Conservation (phyloP, 2,888 invertebrate genomes). For the Hetaerina titia region DNA sequence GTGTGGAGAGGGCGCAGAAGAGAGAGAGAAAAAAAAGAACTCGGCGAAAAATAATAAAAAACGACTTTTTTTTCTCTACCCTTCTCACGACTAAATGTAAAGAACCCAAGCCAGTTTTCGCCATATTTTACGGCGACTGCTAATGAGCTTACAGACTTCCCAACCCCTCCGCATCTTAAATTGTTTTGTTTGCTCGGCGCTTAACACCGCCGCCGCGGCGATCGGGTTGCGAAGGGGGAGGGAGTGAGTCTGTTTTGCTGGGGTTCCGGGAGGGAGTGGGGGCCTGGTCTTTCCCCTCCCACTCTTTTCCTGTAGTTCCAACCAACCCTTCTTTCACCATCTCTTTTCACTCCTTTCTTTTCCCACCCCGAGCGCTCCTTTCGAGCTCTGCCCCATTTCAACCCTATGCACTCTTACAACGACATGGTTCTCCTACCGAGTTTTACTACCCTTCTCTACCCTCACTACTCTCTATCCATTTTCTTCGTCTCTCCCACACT, state of each 20-base stretch:
- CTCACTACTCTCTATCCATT: neutral
- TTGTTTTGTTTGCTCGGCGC: conserved; percentile 40
- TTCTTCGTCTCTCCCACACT: neutral
- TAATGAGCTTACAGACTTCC: conserved; percentile 52
- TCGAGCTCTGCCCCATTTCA: neutral
- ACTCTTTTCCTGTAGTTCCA: neutral
- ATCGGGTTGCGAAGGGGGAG: conserved; percentile 27
- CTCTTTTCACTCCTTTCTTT: neutral
- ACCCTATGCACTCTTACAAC: neutral
- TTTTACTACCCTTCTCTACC: neutral
- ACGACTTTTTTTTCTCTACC: neutral
- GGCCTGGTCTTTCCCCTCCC: neutral
- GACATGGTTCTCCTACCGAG: neutral
- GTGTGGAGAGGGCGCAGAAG: neutral
- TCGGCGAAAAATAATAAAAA: neutral
- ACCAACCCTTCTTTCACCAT: neutral
- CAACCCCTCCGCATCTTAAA: neutral
- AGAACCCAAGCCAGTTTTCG: neutral
- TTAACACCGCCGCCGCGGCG: conserved; percentile 23
- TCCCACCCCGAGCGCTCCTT: neutral
- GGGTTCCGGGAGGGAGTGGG: neutral
- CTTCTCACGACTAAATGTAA: neutral
- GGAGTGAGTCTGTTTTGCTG: neutral
- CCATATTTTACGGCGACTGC: conserved; percentile 43
- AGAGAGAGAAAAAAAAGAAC: neutral